Conservation (phyloP, 2,888 invertebrate species). For the Caenorhabditis afra region DNA sequence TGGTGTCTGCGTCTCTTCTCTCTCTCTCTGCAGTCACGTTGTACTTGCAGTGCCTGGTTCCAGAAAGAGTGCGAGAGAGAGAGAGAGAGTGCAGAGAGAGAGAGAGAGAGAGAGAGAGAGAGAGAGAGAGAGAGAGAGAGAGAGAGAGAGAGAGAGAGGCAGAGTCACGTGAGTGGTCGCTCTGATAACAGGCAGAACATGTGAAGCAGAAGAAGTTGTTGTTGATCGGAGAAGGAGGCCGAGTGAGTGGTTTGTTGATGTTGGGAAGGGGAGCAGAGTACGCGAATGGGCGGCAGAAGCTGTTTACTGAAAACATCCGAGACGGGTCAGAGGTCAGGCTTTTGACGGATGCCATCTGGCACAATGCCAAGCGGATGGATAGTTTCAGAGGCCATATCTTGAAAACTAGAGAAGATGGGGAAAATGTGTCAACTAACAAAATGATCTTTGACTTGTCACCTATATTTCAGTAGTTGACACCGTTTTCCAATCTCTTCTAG, state of each 20-base stretch:
- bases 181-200: constrained; percentile 39
- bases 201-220: constrained; percentile 17
- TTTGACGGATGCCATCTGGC: too few species aligned
- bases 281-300: neutral
- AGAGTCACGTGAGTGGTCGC: constrained; percentile 31
- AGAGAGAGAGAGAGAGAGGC: constrained; percentile 3
- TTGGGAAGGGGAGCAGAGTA: constrained; percentile 13
- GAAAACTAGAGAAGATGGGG: too few species aligned
- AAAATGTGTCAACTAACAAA: too few species aligned
- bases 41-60: constrained; percentile 27
- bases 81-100: constrained; percentile 10
- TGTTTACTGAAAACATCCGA: neutral
- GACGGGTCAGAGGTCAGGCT: neutral
- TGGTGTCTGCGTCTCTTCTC: neutral
- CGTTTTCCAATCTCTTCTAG: too few species aligned
- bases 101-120: constrained; percentile 15
- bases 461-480: too few species aligned
- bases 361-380: too few species aligned
- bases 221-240: neutral
- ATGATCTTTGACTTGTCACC: too few species aligned
- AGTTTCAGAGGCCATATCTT: too few species aligned
- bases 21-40: constrained; percentile 7
- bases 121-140: constrained; percentile 1
- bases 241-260: constrained; percentile 22
- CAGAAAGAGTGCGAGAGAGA: constrained; percentile 5